Evolutionary conservation across 2,113 vertebrate species (phyloP).

Genomic region (Otocyon megalotis): DNA sequence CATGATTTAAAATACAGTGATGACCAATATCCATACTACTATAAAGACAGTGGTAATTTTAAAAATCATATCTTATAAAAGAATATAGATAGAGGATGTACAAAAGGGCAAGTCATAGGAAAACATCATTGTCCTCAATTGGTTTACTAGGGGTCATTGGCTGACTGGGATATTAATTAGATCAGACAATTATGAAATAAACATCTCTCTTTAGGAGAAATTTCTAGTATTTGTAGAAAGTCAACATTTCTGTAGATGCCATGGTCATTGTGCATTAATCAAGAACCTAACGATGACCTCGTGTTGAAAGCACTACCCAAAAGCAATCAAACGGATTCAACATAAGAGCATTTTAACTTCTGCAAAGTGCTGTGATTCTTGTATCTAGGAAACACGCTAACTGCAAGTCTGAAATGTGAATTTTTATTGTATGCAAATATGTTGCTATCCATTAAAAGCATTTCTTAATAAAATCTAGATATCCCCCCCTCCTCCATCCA

Average conservation of each 20-base stretch:
- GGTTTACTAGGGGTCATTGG: neutral
- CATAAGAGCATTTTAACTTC: slow-evolving; percentile 67
- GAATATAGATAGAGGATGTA: neutral
- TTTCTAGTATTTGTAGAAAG: slow-evolving; percentile 73
- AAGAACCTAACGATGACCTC: slow-evolving; percentile 77
- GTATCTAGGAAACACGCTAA: slow-evolving; percentile 53
- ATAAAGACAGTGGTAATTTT: neutral
- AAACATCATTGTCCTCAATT: neutral
- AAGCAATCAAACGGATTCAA: slow-evolving; percentile 51
- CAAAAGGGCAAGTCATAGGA: neutral
- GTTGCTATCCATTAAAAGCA: slow-evolving; percentile 67
- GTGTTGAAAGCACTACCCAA: slow-evolving; percentile 76
- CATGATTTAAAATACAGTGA: neutral
- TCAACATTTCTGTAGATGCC: slow-evolving; percentile 77
- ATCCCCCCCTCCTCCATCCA: neutral
- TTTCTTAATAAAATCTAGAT: slow-evolving; percentile 49
- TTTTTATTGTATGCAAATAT: slow-evolving; percentile 51
- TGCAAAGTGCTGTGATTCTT: slow-evolving; percentile 68
- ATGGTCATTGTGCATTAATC: slow-evolving; percentile 72
- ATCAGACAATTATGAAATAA: slow-evolving; percentile 27
- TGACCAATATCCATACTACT: neutral
- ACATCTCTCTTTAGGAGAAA: slow-evolving; percentile 72
- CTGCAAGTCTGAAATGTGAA: slow-evolving; percentile 66
- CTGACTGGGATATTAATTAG: neutral
- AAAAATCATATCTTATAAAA: slow-evolving; percentile 10